Conservation (phyloP, 2,797 vertebrate genomes). For the Leuciscus waleckii region DNA sequence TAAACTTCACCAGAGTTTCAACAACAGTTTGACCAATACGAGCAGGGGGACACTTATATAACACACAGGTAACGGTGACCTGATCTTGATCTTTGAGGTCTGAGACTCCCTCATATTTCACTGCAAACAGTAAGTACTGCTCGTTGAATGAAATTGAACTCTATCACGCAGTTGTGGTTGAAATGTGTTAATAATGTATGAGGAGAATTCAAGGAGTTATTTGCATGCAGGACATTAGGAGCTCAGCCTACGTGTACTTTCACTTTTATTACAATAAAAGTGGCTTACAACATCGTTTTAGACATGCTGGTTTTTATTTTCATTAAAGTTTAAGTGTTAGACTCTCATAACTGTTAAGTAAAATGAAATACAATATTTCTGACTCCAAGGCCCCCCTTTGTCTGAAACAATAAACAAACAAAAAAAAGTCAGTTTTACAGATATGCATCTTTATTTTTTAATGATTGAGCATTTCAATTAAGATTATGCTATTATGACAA, state of each 20-base stretch:
- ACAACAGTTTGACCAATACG: neutral
- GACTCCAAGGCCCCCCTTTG: neutral
- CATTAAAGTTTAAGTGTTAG: neutral
- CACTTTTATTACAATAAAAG: neutral
- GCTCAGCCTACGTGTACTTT: neutral
- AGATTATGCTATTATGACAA: neutral
- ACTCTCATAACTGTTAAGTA: neutral
- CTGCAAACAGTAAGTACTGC: slow-evolving; percentile 70
- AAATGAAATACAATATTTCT: neutral
- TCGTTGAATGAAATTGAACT: slow-evolving; percentile 10
- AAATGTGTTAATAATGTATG: neutral
- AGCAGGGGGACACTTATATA: slow-evolving; percentile 21
- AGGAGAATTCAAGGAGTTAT: neutral
- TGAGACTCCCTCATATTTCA: slow-evolving; percentile 36
- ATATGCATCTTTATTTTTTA: neutral
- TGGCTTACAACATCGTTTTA: neutral
- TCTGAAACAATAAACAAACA: neutral
- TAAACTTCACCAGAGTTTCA: neutral
- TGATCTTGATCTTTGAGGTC: slow-evolving; percentile 53
- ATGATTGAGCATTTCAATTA: neutral
- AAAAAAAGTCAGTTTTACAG: neutral
- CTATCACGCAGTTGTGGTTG: neutral
- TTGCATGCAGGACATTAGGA: neutral
- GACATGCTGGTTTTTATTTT: neutral
- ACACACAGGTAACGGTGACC: slow-evolving; percentile 41